A percentile compares a stretch with the other conserved stretches of the same genome.
These are phyloP conservation scores for Caenorhabditis sp. DNA, from an alignment of 2,888 invertebrate genomes.

Conservation along the genomic window DNA sequence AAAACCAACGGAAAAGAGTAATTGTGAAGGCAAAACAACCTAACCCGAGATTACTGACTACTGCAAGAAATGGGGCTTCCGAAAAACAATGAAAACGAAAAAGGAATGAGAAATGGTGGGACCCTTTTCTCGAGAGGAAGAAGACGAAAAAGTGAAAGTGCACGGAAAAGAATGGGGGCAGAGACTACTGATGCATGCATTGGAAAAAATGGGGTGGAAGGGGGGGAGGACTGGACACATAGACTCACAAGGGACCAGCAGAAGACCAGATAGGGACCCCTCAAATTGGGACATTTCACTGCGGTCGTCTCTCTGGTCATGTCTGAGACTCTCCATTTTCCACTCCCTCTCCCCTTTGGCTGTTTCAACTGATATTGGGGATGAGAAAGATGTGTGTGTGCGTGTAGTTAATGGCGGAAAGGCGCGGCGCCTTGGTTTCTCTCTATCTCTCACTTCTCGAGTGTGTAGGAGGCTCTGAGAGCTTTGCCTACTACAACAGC, in stretches of 20 bases:
- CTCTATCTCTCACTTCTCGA: slow-evolving; percentile 33
- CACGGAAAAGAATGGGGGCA: neutral
- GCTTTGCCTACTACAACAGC: slow-evolving; percentile 2
- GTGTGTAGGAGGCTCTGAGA: slow-evolving; percentile 51
- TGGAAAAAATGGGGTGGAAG: neutral
- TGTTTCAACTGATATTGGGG: slow-evolving; percentile 8
- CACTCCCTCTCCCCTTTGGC: neutral
- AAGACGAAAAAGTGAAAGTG: slow-evolving; percentile 28
- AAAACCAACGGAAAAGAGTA: too few species aligned
- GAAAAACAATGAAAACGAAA: slow-evolving; percentile 12
- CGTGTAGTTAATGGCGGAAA: slow-evolving; percentile 20
- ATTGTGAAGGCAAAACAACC: too few species aligned
- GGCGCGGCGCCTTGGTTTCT: slow-evolving; percentile 48
- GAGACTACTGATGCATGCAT: slow-evolving; percentile 30
- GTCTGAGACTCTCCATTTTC: neutral
- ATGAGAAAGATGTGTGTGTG: neutral
- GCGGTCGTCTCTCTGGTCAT: neutral
- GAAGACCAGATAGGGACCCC: neutral
- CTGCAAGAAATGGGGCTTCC: neutral
- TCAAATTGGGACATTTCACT: slow-evolving; percentile 4
- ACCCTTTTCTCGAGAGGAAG: slow-evolving; percentile 9
- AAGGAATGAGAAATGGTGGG: slow-evolving; percentile 11
- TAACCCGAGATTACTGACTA: neutral
- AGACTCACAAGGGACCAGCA: neutral
- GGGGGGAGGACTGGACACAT: slow-evolving; percentile 8